Percentiles rank a stretch among this genome's conserved stretches.
These are phyloP conservation scores for Portevinia maculata DNA, from an alignment of 2,888 invertebrate species.

Conservation along the genomic window DNA sequence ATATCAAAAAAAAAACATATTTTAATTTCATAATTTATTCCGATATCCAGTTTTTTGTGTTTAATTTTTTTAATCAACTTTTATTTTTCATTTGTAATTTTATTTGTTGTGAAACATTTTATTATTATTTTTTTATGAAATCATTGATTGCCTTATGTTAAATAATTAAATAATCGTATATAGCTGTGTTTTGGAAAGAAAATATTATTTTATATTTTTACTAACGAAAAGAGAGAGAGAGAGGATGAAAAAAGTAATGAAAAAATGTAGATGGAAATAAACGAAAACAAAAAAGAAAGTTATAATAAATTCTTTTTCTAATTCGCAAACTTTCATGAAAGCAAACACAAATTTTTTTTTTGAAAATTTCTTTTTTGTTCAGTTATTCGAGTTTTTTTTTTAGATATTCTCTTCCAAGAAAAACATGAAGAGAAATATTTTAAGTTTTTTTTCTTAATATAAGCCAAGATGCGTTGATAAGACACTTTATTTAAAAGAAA, in stretches of 20 bases:
- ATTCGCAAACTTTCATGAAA: background rate
- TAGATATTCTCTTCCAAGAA: slow-evolving; percentile 19
- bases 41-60: slow-evolving; percentile 32
- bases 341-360: background rate
- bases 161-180: slow-evolving; percentile 51
- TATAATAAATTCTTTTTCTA: slow-evolving; percentile 40
- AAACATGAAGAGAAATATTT: slow-evolving; percentile 26
- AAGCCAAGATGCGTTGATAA: slow-evolving; percentile 48
- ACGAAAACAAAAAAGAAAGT: slow-evolving; percentile 40
- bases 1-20: slow-evolving; percentile 3
- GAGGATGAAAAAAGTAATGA: slow-evolving; percentile 34
- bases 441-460: slow-evolving; percentile 44
- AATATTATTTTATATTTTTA: slow-evolving; percentile 57
- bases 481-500: slow-evolving; percentile 32
- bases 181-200: slow-evolving; percentile 40
- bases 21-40: slow-evolving; percentile 20
- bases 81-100: slow-evolving; percentile 40
- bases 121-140: slow-evolving; percentile 41
- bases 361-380: slow-evolving; percentile 15
- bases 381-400: slow-evolving; percentile 6
- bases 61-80: slow-evolving; percentile 19
- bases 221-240: slow-evolving; percentile 30
- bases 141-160: slow-evolving; percentile 67
- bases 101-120: slow-evolving; percentile 47
- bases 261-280: slow-evolving; percentile 54